Evolutionary conservation across 2,113 vertebrate species (phyloP).

Genomic region (Sebastes fasciatus): DNA sequence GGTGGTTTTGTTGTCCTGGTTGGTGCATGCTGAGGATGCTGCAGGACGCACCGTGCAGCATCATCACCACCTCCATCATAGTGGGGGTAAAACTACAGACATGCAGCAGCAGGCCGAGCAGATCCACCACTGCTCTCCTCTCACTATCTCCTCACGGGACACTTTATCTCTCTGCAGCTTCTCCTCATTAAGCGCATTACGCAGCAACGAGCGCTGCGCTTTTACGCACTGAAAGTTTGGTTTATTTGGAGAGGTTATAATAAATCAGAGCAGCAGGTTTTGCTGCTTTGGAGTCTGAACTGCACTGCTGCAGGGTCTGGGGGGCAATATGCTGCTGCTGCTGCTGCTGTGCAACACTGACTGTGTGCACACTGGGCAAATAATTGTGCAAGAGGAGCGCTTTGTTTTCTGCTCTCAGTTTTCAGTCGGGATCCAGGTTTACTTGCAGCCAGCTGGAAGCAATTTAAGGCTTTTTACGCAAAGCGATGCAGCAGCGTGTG

Average conservation of each 20-base stretch:
- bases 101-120: not conserved
- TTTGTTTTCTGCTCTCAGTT: conserved; percentile 47
- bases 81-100: not conserved
- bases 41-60: conserved; percentile 37
- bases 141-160: not conserved
- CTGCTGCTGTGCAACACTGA: not conserved
- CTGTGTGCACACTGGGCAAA: conserved; percentile 25
- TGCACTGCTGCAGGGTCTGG: conserved; percentile 45
- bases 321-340: conserved; percentile 5
- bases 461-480: conserved; percentile 46
- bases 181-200: conserved; percentile 18
- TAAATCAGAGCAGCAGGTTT: not conserved
- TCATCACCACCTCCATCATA: not conserved
- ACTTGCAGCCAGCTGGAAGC: conserved; percentile 50
- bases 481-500: conserved; percentile 34
- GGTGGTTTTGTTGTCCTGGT: conserved; percentile 23
- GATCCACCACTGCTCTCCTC: not conserved
- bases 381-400: conserved; percentile 11
- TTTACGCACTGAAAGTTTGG: not conserved
- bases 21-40: conserved; percentile 55
- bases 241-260: no score
- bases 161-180: not conserved
- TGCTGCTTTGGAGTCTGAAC: not conserved
- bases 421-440: conserved; percentile 4
- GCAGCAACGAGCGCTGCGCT: not conserved